Percentiles rank a stretch among this genome's conserved stretches.
Conservation (phyloP, 1,140 invertebrate species). For the Bombus pyrosoma region DNA sequence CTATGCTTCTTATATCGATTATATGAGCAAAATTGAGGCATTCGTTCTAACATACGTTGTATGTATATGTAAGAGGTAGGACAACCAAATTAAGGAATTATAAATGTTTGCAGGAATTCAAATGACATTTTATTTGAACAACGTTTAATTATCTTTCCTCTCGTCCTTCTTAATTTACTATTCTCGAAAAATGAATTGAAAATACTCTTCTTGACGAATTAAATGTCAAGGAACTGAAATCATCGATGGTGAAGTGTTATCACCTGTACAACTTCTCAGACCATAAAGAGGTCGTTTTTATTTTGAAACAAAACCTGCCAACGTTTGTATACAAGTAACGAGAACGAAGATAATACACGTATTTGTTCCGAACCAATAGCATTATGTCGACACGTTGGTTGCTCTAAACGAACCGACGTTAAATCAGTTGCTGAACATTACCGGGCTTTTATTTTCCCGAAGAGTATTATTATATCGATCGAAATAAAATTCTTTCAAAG, state of each 20-base stretch:
- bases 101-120: neutral
- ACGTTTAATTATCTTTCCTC: neutral
- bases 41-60: no score
- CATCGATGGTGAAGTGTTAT: neutral
- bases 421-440: neutral
- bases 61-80: no score
- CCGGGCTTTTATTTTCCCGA: neutral
- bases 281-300: neutral
- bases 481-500: neutral
- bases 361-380: neutral
- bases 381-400: neutral
- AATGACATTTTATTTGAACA: neutral
- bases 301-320: conserved; percentile 7
- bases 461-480: neutral
- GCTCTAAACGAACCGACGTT: neutral
- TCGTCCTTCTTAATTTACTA: neutral
- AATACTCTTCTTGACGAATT: neutral
- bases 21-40: no score
- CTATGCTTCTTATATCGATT: neutral
- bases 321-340: neutral
- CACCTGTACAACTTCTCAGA: neutral
- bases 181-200: neutral
- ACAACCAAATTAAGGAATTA: neutral
- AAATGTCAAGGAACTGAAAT: neutral
- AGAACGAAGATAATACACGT: neutral